phyloP scores from a whole-genome alignment of 1,140 invertebrate species.

The Drosophila dunni region DNA sequence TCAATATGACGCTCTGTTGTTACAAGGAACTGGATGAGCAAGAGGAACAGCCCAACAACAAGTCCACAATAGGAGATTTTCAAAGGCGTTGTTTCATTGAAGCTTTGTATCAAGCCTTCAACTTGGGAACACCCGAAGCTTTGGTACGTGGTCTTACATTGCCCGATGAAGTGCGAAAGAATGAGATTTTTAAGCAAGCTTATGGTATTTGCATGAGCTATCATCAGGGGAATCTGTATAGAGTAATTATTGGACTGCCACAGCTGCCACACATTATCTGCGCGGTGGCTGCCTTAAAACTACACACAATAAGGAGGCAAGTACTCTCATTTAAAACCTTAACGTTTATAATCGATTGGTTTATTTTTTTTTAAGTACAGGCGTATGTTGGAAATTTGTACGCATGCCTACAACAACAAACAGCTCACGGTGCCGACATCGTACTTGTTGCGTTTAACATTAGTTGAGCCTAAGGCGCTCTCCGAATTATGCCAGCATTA shows the following conservation, averaged over 20 bases:
- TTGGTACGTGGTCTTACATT: constrained; percentile 84
- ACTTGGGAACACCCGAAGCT: constrained; percentile 85
- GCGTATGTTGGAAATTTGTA: constrained; percentile 85
- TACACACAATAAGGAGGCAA: constrained; percentile 86
- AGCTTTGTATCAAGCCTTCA: constrained; percentile 86
- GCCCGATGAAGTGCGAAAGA: constrained; percentile 49
- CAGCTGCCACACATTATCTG: constrained; percentile 85
- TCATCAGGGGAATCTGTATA: constrained; percentile 85
- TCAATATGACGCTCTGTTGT: constrained; percentile 86
- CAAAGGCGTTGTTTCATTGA: constrained; percentile 83
- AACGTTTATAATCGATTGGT: constrained; percentile 27
- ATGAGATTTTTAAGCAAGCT: constrained; percentile 61
- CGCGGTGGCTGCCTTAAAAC: constrained; percentile 84
- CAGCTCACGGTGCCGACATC: constrained; percentile 85
- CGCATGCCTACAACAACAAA: constrained; percentile 86
- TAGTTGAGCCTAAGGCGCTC: constrained; percentile 64
- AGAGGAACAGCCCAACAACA: constrained; percentile 44
- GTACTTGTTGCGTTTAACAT: constrained; percentile 75
- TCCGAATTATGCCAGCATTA: constrained; percentile 72
- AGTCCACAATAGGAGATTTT: constrained; percentile 36
- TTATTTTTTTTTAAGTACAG: constrained; percentile 76
- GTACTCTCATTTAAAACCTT: not conserved
- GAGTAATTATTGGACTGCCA: constrained; percentile 81
- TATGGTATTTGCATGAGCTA: constrained; percentile 85
- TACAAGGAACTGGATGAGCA: constrained; percentile 86